A percentile compares a stretch with the other conserved stretches of the same genome.
Conservation (phyloP, 2,888 invertebrate species). For the Conistra vaccinii region DNA sequence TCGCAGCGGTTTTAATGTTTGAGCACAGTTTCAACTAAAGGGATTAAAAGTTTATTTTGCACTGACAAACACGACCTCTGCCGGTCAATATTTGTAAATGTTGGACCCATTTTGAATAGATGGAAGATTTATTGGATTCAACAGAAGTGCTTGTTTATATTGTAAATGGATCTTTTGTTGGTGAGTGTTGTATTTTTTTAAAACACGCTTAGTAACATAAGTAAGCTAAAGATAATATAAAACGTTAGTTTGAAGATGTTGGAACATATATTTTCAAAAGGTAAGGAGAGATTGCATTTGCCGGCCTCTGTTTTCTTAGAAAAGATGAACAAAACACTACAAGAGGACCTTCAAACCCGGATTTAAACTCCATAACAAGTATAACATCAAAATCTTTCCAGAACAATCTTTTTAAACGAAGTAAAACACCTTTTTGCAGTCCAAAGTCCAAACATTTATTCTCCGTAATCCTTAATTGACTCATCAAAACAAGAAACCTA, state of each 20-base stretch:
- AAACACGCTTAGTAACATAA: not conserved
- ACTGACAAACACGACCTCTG: slow-evolving; percentile 61
- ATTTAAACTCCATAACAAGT: slow-evolving; percentile 2
- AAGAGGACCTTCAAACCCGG: not conserved
- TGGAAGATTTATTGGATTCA: slow-evolving; percentile 44
- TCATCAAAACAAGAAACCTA: slow-evolving; percentile 43
- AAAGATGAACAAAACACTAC: not conserved
- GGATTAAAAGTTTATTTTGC: slow-evolving; percentile 67
- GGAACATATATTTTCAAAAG: not conserved
- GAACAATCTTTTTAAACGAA: slow-evolving; percentile 7
- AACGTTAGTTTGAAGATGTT: not conserved
- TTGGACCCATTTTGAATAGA: slow-evolving; percentile 41
- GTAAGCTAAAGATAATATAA: not conserved
- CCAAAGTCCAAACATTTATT: slow-evolving; percentile 29
- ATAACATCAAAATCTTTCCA: slow-evolving; percentile 12
- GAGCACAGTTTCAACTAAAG: slow-evolving; percentile 56
- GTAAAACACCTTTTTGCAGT: slow-evolving; percentile 2
- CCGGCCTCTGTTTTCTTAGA: not conserved
- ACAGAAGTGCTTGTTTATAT: slow-evolving; percentile 11
- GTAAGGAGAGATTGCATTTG: not conserved
- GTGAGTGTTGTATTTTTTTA: not conserved
- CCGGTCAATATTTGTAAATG: slow-evolving; percentile 58
- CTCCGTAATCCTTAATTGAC: slow-evolving; percentile 34
- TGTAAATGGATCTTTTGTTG: slow-evolving; percentile 7
- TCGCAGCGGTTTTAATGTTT: slow-evolving; percentile 59